Percentiles rank a stretch among this genome's conserved stretches.
These are phyloP conservation scores for Circaetus gallicus DNA, from an alignment of 2,113 vertebrate species.

Conservation along the genomic window DNA sequence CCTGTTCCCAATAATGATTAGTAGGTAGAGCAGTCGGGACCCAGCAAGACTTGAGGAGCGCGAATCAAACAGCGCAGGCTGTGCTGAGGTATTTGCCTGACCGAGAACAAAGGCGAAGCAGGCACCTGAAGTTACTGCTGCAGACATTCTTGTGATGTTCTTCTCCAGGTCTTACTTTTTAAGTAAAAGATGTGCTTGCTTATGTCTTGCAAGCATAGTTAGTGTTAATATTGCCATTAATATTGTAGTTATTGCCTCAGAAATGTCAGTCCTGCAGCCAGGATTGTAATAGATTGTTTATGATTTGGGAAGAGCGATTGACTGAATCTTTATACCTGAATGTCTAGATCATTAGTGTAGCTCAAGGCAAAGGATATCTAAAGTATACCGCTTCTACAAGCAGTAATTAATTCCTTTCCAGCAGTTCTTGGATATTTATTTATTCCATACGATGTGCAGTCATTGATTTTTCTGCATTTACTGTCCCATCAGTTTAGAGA, in stretches of 20 bases:
- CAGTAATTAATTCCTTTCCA: background rate
- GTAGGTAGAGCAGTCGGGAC: background rate
- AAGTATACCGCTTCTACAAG: background rate
- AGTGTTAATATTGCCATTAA: background rate
- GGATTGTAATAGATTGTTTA: background rate
- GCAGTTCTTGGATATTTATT: background rate
- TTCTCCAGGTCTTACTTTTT: background rate
- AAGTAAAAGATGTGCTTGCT: background rate
- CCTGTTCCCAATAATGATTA: rapidly evolving
- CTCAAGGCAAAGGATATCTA: background rate
- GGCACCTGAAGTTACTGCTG: background rate
- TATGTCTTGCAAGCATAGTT: background rate
- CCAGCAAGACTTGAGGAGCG: background rate
- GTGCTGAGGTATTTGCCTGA: background rate
- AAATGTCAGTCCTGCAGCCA: background rate
- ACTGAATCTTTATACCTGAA: background rate
- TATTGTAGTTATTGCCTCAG: background rate
- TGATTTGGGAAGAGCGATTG: background rate
- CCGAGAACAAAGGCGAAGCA: background rate
- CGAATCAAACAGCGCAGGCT: background rate
- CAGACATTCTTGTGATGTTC: background rate
- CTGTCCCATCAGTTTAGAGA: background rate
- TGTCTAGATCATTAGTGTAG: background rate
- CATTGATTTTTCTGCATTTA: background rate
- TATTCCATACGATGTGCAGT: background rate